Conservation (phyloP, 2,113 vertebrate genomes). For the Seriola rivoliana region DNA sequence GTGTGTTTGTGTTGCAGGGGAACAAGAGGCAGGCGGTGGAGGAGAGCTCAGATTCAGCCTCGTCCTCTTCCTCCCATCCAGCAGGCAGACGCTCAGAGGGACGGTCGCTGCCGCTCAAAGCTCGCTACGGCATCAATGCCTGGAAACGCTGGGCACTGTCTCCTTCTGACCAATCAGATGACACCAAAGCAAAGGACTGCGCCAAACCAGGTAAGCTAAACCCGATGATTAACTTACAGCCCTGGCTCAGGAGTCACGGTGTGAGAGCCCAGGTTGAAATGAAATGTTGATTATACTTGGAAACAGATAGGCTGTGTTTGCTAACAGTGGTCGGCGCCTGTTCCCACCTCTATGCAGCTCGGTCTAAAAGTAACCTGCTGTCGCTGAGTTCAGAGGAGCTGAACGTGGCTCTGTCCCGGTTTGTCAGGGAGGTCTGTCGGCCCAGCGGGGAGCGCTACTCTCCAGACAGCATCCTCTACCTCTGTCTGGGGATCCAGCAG, state of each 20-base stretch:
- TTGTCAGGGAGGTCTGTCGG: slow-evolving; percentile 93
- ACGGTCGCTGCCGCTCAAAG: slow-evolving; percentile 90
- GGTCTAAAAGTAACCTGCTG: slow-evolving; percentile 90
- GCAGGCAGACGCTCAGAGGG: slow-evolving; percentile 78
- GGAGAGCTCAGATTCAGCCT: slow-evolving; percentile 83
- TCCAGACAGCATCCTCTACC: slow-evolving; percentile 97
- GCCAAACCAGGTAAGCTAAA: slow-evolving; percentile 85
- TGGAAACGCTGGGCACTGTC: slow-evolving; percentile 96
- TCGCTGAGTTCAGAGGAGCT: slow-evolving; percentile 89
- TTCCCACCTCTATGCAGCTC: slow-evolving; percentile 83
- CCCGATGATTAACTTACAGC: no score
- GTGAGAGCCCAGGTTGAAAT: background rate
- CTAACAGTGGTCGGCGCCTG: slow-evolving; percentile 16
- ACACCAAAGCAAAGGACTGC: slow-evolving; percentile 85
- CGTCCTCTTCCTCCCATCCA: slow-evolving; percentile 73
- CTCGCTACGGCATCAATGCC: slow-evolving; percentile 91
- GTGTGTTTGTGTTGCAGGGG: slow-evolving; percentile 83
- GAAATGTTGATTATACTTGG: background rate
- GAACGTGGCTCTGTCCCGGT: slow-evolving; percentile 88
- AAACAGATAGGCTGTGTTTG: background rate
- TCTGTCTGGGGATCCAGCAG: slow-evolving; percentile 98
- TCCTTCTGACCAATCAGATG: slow-evolving; percentile 76
- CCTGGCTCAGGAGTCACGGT: background rate
- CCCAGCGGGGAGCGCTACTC: slow-evolving; percentile 93
- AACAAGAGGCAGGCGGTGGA: slow-evolving; percentile 90